Evolutionary conservation across 2,888 invertebrate species (phyloP).

Genomic region (Polyommatus iphigenia): DNA sequence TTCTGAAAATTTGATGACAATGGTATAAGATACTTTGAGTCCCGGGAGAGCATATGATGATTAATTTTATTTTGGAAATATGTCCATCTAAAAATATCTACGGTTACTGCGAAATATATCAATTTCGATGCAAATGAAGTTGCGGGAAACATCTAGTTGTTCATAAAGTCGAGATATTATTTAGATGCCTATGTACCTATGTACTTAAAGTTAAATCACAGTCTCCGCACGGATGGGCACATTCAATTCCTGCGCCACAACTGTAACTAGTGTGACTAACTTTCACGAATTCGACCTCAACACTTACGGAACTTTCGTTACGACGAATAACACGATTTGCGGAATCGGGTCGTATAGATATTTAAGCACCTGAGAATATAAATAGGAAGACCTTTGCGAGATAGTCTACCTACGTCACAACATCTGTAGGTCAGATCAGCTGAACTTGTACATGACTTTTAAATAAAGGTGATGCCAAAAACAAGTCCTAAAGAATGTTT

Average conservation of each 20-base stretch:
- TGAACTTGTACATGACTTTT: background rate
- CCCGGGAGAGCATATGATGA: background rate
- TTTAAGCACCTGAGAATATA: background rate
- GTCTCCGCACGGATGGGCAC: slow-evolving; percentile 5
- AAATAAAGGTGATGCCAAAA: background rate
- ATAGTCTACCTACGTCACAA: background rate
- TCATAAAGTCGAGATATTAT: background rate
- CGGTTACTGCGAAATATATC: too few species aligned
- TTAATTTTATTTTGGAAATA: too few species aligned
- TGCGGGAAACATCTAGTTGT: background rate
- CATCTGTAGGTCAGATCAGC: background rate
- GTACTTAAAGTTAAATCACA: slow-evolving; percentile 17
- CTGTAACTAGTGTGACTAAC: slow-evolving; percentile 16
- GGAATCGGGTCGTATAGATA: background rate
- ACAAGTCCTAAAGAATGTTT: background rate
- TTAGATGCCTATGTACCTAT: background rate
- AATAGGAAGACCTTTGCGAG: slow-evolving; percentile 14
- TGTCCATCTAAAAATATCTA: too few species aligned
- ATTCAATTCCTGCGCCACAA: slow-evolving; percentile 18
- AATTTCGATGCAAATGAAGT: background rate
- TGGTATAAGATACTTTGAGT: background rate
- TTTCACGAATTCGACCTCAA: background rate
- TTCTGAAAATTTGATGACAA: too few species aligned
- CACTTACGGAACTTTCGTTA: slow-evolving; percentile 17
- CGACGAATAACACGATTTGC: slow-evolving; percentile 5